A percentile compares a stretch with the other conserved stretches of the same genome.
These are phyloP conservation scores for Ophiothrix spiculata DNA, from an alignment of 35 echinoderm and acorn worm species.

Conservation along the genomic window DNA sequence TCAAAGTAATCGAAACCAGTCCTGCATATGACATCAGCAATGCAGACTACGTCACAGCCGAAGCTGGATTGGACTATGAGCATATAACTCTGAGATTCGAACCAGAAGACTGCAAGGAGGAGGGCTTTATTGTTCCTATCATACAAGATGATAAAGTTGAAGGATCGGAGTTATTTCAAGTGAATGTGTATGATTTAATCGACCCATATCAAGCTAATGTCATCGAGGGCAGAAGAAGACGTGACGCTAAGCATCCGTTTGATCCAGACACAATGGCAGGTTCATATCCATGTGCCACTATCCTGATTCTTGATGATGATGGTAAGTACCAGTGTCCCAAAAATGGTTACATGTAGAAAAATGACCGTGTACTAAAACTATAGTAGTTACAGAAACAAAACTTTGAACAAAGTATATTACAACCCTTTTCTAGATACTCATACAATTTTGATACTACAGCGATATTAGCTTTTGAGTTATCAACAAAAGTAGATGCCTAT, in stretches of 20 bases:
- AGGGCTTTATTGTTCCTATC: background rate
- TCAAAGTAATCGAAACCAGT: background rate
- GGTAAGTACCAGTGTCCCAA: too few species aligned
- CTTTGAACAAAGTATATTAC: too few species aligned
- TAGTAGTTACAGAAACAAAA: too few species aligned
- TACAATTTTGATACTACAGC: too few species aligned
- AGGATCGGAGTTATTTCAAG: background rate
- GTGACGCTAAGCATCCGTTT: background rate
- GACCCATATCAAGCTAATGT: background rate
- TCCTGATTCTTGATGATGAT: background rate
- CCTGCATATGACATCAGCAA: background rate
- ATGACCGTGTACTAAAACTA: too few species aligned
- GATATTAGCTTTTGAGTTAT: too few species aligned
- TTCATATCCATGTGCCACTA: background rate
- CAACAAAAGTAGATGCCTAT: too few species aligned
- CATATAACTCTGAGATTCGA: background rate
- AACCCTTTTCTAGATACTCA: too few species aligned
- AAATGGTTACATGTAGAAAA: too few species aligned
- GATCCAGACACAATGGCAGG: background rate
- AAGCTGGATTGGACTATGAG: background rate
- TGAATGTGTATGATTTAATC: background rate
- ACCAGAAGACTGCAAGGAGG: background rate
- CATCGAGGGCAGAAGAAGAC: background rate
- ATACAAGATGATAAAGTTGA: background rate
- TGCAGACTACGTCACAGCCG: background rate